Evolutionary conservation across 2,113 vertebrate species (phyloP).

Genomic region (Tapirus terrestris): DNA sequence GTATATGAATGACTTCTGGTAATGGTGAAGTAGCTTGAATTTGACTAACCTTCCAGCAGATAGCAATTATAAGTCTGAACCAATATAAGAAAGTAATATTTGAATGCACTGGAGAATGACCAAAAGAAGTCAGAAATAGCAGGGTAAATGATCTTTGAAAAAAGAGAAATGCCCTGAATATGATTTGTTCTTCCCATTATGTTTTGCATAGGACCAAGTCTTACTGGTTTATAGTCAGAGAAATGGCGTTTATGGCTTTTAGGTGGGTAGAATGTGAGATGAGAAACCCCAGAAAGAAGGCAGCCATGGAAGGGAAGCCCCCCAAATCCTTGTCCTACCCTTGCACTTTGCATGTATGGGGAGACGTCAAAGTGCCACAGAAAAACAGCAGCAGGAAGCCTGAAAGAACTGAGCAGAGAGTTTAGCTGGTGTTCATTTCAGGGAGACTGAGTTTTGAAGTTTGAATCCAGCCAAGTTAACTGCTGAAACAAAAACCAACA

Average conservation of each 20-base stretch:
- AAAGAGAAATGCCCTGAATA: background rate
- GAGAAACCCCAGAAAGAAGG: background rate
- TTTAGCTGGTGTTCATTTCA: background rate
- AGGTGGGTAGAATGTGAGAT: background rate
- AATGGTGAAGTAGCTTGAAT: background rate
- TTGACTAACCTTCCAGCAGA: background rate
- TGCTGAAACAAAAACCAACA: background rate
- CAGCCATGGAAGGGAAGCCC: background rate
- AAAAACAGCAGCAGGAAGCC: background rate
- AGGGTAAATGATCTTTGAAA: background rate
- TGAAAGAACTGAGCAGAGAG: background rate
- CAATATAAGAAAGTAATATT: background rate
- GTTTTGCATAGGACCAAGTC: background rate
- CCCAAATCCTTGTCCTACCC: background rate
- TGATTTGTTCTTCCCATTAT: background rate
- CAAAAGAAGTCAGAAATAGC: background rate
- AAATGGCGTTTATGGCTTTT: background rate
- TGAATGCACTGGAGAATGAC: background rate
- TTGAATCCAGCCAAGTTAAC: background rate
- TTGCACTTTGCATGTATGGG: background rate
- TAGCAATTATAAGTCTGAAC: background rate
- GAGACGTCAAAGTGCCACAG: background rate
- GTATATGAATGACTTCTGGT: background rate
- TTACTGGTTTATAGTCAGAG: background rate
- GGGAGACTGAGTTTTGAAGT: background rate